Percentiles rank a stretch among this genome's conserved stretches.
Conservation (phyloP, 2,797 vertebrate genomes). For the Schizopygopsis pylzovi region DNA sequence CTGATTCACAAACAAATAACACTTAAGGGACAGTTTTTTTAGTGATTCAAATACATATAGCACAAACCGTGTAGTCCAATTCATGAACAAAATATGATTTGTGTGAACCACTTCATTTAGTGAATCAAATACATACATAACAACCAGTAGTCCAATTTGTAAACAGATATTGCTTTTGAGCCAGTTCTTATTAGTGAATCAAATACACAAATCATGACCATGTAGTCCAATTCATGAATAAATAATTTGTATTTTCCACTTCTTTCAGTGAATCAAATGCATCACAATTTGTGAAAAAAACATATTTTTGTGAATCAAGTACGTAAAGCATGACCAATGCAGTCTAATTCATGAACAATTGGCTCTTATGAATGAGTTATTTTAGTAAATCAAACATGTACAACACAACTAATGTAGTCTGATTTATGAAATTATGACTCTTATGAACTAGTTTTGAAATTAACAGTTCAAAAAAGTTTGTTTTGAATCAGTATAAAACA, state of each 20-base stretch:
- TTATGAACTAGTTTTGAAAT: not conserved
- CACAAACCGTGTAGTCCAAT: not conserved
- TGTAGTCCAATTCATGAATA: no score
- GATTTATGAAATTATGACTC: not conserved
- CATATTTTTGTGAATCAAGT: not conserved
- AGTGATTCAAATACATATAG: not conserved
- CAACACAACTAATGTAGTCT: not conserved
- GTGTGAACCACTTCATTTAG: not conserved
- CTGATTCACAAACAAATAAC: not conserved
- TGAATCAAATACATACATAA: not conserved
- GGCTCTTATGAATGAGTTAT: not conserved
- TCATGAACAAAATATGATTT: not conserved
- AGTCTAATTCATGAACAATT: not conserved
- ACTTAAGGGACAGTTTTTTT: not conserved
- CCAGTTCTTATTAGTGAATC: not conserved
- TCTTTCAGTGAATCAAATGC: no score
- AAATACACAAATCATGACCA: not conserved
- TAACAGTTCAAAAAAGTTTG: not conserved
- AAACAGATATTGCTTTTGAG: not conserved
- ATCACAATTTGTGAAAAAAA: not conserved
- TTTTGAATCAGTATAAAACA: not conserved
- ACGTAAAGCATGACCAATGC: not conserved
- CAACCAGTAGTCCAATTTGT: not conserved
- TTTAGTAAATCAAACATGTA: not conserved
- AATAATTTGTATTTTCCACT: no score